Percentiles rank a stretch among this genome's conserved stretches.
Conservation (phyloP, 2,888 invertebrate species). For the Phyto melanocephala region DNA sequence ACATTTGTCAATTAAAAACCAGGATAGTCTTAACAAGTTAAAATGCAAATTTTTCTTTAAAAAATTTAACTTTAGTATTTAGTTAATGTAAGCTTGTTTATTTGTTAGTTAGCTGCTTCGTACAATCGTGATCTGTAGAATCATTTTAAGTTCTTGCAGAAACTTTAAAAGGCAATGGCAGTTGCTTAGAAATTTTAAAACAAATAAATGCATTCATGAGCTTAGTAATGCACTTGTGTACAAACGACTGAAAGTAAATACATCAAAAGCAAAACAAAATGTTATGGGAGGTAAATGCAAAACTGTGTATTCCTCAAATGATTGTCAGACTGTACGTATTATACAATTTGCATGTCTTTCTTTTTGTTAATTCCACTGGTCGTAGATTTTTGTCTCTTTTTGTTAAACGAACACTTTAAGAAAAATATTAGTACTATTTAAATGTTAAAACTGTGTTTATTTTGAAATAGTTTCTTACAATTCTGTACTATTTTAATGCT, state of each 20-base stretch:
- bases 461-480: too few species aligned
- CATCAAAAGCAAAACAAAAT: not conserved
- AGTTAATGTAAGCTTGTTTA: constrained; percentile 52
- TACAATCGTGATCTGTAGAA: constrained; percentile 63
- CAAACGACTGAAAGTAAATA: constrained; percentile 4
- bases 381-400: not conserved
- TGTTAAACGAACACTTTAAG: constrained; percentile 12
- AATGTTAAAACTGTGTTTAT: too few species aligned
- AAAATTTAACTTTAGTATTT: constrained; percentile 57
- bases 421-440: not conserved
- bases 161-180: constrained; percentile 63
- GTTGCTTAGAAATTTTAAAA: constrained; percentile 7
- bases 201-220: not conserved
- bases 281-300: constrained; percentile 37
- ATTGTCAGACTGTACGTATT: constrained; percentile 54
- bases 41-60: constrained; percentile 61
- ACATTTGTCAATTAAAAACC: constrained; percentile 64
- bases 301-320: constrained; percentile 38
- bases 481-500: not conserved
- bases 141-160: constrained; percentile 63
- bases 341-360: constrained; percentile 63
- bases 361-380: constrained; percentile 54
- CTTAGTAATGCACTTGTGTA: not conserved
- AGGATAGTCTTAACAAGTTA: constrained; percentile 61
- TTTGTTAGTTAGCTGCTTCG: constrained; percentile 43